Base-by-base conservation (phyloP, 1,140 invertebrate genomes). In the Eurosta solidaginis region DNA sequence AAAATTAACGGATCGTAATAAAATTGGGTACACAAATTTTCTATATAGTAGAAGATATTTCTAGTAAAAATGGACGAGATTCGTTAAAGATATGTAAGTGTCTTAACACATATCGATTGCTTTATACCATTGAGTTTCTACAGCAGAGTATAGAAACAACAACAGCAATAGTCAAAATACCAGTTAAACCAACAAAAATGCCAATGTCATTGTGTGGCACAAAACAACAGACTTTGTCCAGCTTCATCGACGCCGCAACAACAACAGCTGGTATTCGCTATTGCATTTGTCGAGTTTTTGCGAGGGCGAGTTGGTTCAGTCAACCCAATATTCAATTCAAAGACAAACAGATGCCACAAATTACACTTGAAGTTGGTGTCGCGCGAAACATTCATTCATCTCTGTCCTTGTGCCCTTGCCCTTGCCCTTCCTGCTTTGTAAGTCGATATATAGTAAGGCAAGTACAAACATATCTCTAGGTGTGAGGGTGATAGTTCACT, bases 261-360 rank as follows among this genome's bases (percentile, higher is more conserved):
- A n/a, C 33, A 68, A 68, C 59, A 68, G 59, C 59, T 68, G 59
- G 33, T 33, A 10, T 36, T 36, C 59, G 33, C 59, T 40, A 20
- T 33, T 40, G 27, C 33, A 17, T 20, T 68, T 40, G 6, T 40
- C n/a, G 14, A 10, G 27, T 1, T 5, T 20, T 63, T 68, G 59
- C 59, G 59, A 68, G 59, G 59, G 59, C 59, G 59, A 17, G 33
- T 27, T 68, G 36, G 59, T 68, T 29, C 52, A 68, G 40, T 33
- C 59, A 77, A 77, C 49, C 40, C 76, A 33, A 77, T 59, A 77
- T 77, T 77, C 49, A 63, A 77, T 77, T 59, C 33, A 45, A 83
- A 85, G 83, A 83, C 85, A 79, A 85, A 85, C 84, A 85, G 84
- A 85, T 85, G 84, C 80, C 82, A 80, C 84, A 80, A 80, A 85